Percentiles rank a stretch among this genome's conserved stretches.
Conservation (phyloP, 2,113 vertebrate genomes). For the Cavia aperea region DNA sequence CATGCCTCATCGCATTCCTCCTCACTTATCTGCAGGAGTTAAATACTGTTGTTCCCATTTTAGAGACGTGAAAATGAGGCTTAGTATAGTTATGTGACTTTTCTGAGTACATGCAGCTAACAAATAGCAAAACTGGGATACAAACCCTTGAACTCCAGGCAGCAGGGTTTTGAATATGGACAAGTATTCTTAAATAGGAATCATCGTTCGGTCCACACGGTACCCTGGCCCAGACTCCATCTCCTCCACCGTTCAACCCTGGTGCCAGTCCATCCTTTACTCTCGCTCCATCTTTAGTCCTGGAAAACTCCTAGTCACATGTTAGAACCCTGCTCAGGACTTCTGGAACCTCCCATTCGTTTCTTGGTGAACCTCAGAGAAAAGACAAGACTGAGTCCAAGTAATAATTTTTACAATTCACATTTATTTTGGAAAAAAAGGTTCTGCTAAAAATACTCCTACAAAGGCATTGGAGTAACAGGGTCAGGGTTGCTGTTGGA, state of each 20-base stretch:
- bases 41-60: not conserved
- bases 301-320: not conserved
- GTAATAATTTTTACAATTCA: constrained; percentile 78
- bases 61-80: not conserved
- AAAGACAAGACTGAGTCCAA: constrained; percentile 58
- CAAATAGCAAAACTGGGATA: not conserved
- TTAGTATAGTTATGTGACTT: not conserved
- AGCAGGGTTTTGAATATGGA: not conserved
- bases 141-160: no score
- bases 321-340: not conserved
- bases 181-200: not conserved
- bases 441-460: constrained; percentile 81
- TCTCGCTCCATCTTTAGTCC: not conserved
- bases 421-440: constrained; percentile 77
- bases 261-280: no score
- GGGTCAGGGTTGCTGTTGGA: constrained; percentile 71
- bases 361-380: not conserved
- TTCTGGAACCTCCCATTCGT: not conserved
- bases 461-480: constrained; percentile 78
- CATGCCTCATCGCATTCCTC: not conserved
- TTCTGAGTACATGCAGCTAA: not conserved
- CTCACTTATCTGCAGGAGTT: not conserved
- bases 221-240: not conserved
- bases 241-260: not conserved
- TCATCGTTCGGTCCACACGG: not conserved